Evolutionary conservation across 2,113 vertebrate genomes (phyloP).

Genomic region (Zosterops japonicus): DNA sequence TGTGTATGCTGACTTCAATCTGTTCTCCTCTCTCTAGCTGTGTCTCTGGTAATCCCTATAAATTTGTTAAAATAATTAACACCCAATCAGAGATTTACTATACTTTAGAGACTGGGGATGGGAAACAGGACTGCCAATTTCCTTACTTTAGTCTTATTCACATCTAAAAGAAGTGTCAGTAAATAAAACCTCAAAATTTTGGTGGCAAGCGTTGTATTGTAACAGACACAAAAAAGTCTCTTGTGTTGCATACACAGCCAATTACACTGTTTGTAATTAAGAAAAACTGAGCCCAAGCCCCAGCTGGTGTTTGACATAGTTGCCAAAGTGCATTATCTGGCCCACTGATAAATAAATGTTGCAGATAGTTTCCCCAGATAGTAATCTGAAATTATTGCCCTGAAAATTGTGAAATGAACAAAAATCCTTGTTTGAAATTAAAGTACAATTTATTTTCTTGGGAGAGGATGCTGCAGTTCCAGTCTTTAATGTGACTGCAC

Average conservation of each 20-base stretch:
- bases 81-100: background rate
- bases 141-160: background rate
- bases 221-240: background rate
- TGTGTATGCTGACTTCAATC: background rate
- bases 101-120: background rate
- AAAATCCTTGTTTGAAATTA: background rate
- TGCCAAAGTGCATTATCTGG: background rate
- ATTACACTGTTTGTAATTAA: background rate
- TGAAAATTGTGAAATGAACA: background rate
- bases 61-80: background rate
- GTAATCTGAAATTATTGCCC: background rate
- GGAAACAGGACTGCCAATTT: background rate
- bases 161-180: background rate
- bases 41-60: background rate
- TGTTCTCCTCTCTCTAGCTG: background rate
- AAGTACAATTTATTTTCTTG: background rate
- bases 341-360: conserved; percentile 29
- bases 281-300: background rate
- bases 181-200: background rate
- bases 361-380: background rate
- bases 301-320: conserved; percentile 11
- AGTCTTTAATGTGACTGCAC: background rate
- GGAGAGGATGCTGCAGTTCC: background rate
- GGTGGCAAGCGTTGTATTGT: background rate
- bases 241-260: background rate